Percentiles rank a stretch among this genome's conserved stretches.
Evolutionary conservation across 2,113 vertebrate species (phyloP).

Genomic region (Elgaria multicarinata): DNA sequence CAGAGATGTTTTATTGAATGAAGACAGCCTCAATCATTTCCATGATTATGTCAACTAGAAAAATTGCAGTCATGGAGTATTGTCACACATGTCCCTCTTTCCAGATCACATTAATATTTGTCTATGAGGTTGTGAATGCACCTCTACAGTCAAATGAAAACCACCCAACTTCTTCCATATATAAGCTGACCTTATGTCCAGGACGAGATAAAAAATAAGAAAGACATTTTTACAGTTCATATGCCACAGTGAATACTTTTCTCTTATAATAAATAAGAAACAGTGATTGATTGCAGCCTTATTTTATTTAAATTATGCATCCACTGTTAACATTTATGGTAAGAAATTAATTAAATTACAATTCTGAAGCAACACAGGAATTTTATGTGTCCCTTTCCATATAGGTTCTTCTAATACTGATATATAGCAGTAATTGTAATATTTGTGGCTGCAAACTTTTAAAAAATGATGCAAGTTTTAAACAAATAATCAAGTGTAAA

Average conservation of each 20-base stretch:
- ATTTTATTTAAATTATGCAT: constrained; percentile 14
- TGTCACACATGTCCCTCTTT: background rate
- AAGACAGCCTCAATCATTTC: background rate
- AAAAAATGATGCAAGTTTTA: background rate
- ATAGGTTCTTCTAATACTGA: background rate
- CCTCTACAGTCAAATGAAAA: background rate
- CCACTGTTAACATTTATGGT: background rate
- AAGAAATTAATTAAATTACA: background rate
- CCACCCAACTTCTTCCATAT: background rate
- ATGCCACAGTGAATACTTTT: background rate
- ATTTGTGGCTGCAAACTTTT: background rate
- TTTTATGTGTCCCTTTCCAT: background rate
- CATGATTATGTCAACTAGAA: background rate
- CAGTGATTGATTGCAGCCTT: background rate
- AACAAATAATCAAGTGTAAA: background rate
- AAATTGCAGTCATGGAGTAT: background rate
- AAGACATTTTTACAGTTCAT: constrained; percentile 9
- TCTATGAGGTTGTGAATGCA: background rate
- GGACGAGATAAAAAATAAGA: background rate
- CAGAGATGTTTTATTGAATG: background rate
- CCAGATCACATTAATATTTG: background rate
- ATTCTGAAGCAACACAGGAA: background rate
- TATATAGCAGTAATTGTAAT: background rate
- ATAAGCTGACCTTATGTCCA: background rate
- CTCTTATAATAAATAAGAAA: background rate